A percentile compares a stretch with the other conserved stretches of the same genome.
phyloP scores from a whole-genome alignment of 2,797 vertebrate species.

The Zenarchopterus dispar region DNA sequence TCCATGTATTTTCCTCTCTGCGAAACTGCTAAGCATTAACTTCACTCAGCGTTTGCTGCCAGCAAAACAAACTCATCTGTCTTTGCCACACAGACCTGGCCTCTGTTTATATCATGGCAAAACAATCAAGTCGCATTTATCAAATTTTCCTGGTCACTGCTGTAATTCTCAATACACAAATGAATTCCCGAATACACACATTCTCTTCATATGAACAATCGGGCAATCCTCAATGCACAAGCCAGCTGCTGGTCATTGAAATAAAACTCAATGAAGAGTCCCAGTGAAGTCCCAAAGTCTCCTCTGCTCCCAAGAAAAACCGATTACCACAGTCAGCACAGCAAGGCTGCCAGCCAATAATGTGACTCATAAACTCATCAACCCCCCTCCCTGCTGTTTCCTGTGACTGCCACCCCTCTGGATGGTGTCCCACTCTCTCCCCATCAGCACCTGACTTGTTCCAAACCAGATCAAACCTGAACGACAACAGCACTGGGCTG shows the following conservation, averaged over 20 bases:
- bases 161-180: constrained; percentile 25
- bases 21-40: constrained; percentile 29
- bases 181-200: constrained; percentile 37
- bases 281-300: constrained; percentile 42
- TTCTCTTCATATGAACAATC: constrained; percentile 34
- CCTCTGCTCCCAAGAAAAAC: constrained; percentile 61
- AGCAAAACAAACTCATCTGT: constrained; percentile 44
- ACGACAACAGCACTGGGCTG: constrained; percentile 22
- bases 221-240: constrained; percentile 44
- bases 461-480: constrained; percentile 46
- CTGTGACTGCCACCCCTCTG: constrained; percentile 38
- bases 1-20: constrained; percentile 21
- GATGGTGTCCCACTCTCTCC: constrained; percentile 43
- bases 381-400: constrained; percentile 31
- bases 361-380: constrained; percentile 75
- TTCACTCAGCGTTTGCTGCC: constrained; percentile 11
- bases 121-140: constrained; percentile 43
- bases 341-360: constrained; percentile 74
- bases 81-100: constrained; percentile 15
- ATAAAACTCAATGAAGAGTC: constrained; percentile 60
- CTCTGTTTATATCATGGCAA: constrained; percentile 15
- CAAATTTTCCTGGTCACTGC: constrained; percentile 24
- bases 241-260: constrained; percentile 64
- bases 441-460: constrained; percentile 55
- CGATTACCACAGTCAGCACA: constrained; percentile 70